These are phyloP conservation scores for Argyrosomus japonicus DNA, from an alignment of 2,113 vertebrate genomes.

Conservation along the genomic window DNA sequence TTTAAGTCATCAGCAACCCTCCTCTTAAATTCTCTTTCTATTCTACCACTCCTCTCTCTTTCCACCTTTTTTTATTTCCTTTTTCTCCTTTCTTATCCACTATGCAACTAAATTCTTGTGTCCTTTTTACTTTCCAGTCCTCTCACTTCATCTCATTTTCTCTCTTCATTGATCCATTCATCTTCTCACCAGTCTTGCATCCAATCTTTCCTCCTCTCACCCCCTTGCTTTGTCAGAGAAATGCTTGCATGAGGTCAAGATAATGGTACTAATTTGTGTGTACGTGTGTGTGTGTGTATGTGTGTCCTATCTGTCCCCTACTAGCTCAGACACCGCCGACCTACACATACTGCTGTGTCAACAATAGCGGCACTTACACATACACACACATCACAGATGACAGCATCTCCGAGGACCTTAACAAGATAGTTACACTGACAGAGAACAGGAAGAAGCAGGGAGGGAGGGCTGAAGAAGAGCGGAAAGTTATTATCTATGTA, in stretches of 20 bases:
- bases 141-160: background rate
- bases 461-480: constrained; percentile 1
- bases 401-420: constrained; percentile 45
- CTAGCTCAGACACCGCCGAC: constrained; percentile 48
- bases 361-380: constrained; percentile 48
- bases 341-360: constrained; percentile 75
- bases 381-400: constrained; percentile 51
- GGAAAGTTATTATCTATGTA: constrained; percentile 47
- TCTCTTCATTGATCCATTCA: constrained; percentile 54
- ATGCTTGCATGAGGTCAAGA: constrained; percentile 67
- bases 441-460: constrained; percentile 27
- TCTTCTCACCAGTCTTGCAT: constrained; percentile 40
- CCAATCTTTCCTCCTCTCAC: constrained; percentile 38
- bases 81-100: background rate
- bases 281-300: constrained; percentile 28
- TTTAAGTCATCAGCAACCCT: background rate
- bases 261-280: constrained; percentile 75
- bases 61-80: background rate
- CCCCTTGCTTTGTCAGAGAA: constrained; percentile 36
- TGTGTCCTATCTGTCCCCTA: constrained; percentile 74
- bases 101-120: background rate
- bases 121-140: background rate
- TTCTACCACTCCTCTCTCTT: background rate
- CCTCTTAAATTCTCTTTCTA: background rate
- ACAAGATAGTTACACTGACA: constrained; percentile 59